phyloP scores from a whole-genome alignment of 2,113 vertebrate genomes.

The Patagioenas fasciata region DNA sequence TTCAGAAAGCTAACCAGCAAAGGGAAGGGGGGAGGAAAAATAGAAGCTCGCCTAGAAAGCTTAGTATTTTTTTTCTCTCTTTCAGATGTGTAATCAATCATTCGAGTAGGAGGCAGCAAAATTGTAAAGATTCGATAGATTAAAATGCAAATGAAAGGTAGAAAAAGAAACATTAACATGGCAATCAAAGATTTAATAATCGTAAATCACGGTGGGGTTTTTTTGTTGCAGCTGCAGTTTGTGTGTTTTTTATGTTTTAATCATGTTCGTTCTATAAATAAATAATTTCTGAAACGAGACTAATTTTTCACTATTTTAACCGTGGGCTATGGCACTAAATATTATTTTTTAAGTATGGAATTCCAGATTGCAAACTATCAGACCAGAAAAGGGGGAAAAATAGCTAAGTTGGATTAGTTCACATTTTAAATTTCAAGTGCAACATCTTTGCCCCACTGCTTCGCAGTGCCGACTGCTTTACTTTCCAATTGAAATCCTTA shows the following conservation, averaged over 20 bases:
- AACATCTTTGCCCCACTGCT: neutral
- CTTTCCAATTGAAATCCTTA: constrained; percentile 47
- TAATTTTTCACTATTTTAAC: constrained; percentile 81
- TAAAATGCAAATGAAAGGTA: constrained; percentile 86
- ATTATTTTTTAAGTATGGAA: neutral
- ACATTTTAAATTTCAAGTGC: constrained; percentile 27
- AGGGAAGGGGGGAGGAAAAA: neutral
- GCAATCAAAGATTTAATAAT: constrained; percentile 85
- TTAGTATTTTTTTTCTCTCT: constrained; percentile 50
- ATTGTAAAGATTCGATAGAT: constrained; percentile 85
- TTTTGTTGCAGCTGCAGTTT: constrained; percentile 79
- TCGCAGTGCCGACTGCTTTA: neutral
- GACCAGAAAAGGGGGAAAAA: neutral
- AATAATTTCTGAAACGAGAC: constrained; percentile 81
- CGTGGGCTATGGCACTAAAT: constrained; percentile 71
- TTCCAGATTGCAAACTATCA: constrained; percentile 60
- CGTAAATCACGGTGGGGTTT: constrained; percentile 76
- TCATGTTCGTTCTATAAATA: constrained; percentile 81
- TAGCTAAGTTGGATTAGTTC: constrained; percentile 42
- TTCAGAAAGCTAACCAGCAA: constrained; percentile 69
- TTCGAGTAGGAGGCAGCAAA: constrained; percentile 79
- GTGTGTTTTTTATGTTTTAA: constrained; percentile 77
- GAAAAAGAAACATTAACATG: constrained; percentile 83
- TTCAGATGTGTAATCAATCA: constrained; percentile 82
- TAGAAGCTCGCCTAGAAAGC: constrained; percentile 56